Percentiles rank a stretch among this genome's conserved stretches.
Conservation (phyloP, 2,797 vertebrate genomes). For the Chaunax sp. region DNA sequence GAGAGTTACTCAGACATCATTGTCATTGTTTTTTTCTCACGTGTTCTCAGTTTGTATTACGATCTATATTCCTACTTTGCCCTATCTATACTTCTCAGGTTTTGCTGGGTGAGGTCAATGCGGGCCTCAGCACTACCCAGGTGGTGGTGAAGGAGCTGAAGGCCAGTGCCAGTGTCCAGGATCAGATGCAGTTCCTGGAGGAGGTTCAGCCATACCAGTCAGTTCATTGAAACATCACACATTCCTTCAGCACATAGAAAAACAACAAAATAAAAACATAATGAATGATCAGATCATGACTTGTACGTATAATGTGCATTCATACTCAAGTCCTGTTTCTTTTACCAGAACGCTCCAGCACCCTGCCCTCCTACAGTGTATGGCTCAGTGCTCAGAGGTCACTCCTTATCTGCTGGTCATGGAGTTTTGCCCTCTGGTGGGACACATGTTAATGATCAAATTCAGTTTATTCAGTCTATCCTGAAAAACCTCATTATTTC, state of each 20-base stretch:
- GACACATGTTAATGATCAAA: slow-evolving; percentile 45
- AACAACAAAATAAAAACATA: background rate
- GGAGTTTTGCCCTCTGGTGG: slow-evolving; percentile 98
- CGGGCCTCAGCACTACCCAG: slow-evolving; percentile 90
- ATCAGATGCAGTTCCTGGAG: slow-evolving; percentile 96
- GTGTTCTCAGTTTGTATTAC: background rate
- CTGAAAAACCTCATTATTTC: background rate
- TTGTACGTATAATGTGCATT: background rate
- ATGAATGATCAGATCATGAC: background rate
- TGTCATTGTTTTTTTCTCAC: background rate
- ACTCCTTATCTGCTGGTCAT: slow-evolving; percentile 98
- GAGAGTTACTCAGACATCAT: background rate
- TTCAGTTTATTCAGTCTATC: slow-evolving; percentile 1
- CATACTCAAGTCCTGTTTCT: slow-evolving; percentile 14
- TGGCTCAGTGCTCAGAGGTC: slow-evolving; percentile 95
- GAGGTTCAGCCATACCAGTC: slow-evolving; percentile 95
- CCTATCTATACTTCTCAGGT: slow-evolving; percentile 80
- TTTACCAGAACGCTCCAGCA: slow-evolving; percentile 89
- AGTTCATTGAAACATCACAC: slow-evolving; percentile 26
- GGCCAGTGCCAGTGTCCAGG: slow-evolving; percentile 91
- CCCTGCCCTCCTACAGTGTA: slow-evolving; percentile 93
- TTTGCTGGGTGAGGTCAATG: slow-evolving; percentile 93
- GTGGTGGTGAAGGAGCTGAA: slow-evolving; percentile 98
- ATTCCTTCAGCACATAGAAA: background rate
- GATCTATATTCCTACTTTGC: background rate